Base-by-base conservation (phyloP, 1,140 invertebrate species). In the Megalopta genalis region DNA sequence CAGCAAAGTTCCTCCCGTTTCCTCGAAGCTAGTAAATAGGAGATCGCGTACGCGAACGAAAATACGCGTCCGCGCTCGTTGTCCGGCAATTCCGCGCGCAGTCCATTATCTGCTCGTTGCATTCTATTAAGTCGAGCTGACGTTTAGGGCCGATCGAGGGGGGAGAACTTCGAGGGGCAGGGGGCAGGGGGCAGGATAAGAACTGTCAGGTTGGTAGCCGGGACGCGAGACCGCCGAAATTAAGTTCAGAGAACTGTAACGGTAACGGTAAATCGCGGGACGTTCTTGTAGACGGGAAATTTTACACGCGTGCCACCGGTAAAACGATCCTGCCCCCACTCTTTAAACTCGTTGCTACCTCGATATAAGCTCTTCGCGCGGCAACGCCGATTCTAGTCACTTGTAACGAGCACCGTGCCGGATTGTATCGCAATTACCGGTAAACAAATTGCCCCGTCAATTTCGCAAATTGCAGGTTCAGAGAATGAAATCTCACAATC, bases 391-490 rank as follows among this genome's bases (percentile, higher is more conserved):
- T 86, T 83, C 84, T 83, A 86, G 84, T 64, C 84, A 69, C 83
- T 86, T 77, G 70, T 77, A 82, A 81, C 77, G 82, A 88, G 82
- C 81, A 70, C 75, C 83, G 39, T 46, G 82, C 81, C 88, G 84
- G 87, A 89, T 90, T 83, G 86, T 88, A 88, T 88, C 82, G 87
- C 86, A 89, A 90, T 90, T 89, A 90, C 87, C 79, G 79, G 87
- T 88, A 86, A 89, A 90, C 88, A 90, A 90, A 89, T 88, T 90
- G 86, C 87, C 79, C 88, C 86, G 88, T 90, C 87, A 88, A 90
- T 90, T 89, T 88, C 84, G 84, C 88, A 90, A 90, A 90, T 90
- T 90, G 85, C 87, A 88, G 86, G 88, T 83, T 87, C 87, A 68
- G 80, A 86, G 86, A 90, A 89, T 88, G 89, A 90, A 90, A 90